A percentile compares a stretch with the other conserved stretches of the same genome.
Evolutionary conservation across 1,140 invertebrate genomes (phyloP).

Genomic region (Drosophila grimshawi): DNA sequence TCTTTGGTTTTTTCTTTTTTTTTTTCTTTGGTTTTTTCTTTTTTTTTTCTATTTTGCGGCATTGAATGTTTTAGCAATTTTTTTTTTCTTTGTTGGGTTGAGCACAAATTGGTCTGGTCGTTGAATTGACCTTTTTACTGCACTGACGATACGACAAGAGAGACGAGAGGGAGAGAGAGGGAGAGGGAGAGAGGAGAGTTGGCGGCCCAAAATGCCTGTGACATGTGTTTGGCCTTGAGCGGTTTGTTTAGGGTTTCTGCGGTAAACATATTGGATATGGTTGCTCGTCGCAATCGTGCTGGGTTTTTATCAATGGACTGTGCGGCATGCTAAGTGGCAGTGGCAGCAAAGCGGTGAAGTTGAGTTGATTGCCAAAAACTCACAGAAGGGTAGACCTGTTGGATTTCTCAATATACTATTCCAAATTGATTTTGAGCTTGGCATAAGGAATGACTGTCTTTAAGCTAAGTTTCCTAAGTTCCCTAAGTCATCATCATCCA

Average conservation of each 20-base stretch:
- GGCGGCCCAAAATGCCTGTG: slow-evolving; percentile 43
- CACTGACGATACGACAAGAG: slow-evolving; percentile 2
- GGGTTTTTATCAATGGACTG: slow-evolving; percentile 20
- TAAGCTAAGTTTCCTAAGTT: background rate
- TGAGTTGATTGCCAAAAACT: slow-evolving; percentile 21
- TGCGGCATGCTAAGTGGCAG: slow-evolving; percentile 28
- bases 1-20: slow-evolving; percentile 20
- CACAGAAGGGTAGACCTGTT: slow-evolving; percentile 39
- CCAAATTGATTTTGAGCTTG: slow-evolving; percentile 22
- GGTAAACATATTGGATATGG: slow-evolving; percentile 36
- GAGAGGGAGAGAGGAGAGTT: background rate
- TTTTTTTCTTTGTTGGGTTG: slow-evolving; percentile 30
- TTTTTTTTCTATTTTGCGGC: slow-evolving; percentile 25
- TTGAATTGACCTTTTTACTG: slow-evolving; percentile 76
- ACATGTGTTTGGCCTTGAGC: slow-evolving; percentile 81
- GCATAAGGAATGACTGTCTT: background rate
- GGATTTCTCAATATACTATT: slow-evolving; percentile 38
- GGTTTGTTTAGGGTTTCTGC: slow-evolving; percentile 71
- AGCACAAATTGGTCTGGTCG: slow-evolving; percentile 73
- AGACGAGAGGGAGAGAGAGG: background rate
- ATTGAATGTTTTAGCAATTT: slow-evolving; percentile 56
- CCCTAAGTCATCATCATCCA: too few relatives aligned
- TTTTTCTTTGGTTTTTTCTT: background rate
- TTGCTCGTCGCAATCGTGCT: background rate
- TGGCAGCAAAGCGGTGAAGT: slow-evolving; percentile 13